Conservation (phyloP, 2,888 invertebrate species). For the Nomada ruficornis region DNA sequence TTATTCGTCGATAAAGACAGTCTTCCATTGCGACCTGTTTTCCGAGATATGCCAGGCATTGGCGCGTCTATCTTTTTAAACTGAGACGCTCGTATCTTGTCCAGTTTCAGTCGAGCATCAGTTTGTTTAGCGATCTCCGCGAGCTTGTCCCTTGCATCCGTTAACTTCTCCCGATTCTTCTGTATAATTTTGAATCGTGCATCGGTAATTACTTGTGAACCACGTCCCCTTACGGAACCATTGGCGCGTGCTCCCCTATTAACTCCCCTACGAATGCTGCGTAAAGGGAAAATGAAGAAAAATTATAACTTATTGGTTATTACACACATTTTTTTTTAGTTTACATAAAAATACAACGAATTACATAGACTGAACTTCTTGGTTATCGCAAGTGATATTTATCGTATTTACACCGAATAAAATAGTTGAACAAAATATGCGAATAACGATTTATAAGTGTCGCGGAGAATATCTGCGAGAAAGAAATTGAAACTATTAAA, state of each 20-base stretch:
- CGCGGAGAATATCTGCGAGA: neutral
- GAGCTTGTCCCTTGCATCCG: slow-evolving; percentile 92
- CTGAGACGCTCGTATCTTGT: slow-evolving; percentile 86
- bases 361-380: neutral
- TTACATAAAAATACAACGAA: neutral
- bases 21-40: slow-evolving; percentile 86
- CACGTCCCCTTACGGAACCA: slow-evolving; percentile 68
- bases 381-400: neutral
- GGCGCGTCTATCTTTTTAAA: slow-evolving; percentile 82
- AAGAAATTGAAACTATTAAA: neutral
- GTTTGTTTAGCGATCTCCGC: slow-evolving; percentile 90
- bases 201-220: slow-evolving; percentile 85
- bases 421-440: neutral
- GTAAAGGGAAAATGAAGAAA: neutral
- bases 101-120: slow-evolving; percentile 90
- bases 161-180: slow-evolving; percentile 90
- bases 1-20: slow-evolving; percentile 86
- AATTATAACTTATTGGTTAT: neutral
- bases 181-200: slow-evolving; percentile 92
- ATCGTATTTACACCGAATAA: neutral
- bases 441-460: neutral
- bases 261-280: slow-evolving; percentile 71
- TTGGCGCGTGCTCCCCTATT: slow-evolving; percentile 69
- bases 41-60: slow-evolving; percentile 84
- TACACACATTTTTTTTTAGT: neutral